phyloP scores from a whole-genome alignment of 2,888 invertebrate genomes.

The Thereva unica region DNA sequence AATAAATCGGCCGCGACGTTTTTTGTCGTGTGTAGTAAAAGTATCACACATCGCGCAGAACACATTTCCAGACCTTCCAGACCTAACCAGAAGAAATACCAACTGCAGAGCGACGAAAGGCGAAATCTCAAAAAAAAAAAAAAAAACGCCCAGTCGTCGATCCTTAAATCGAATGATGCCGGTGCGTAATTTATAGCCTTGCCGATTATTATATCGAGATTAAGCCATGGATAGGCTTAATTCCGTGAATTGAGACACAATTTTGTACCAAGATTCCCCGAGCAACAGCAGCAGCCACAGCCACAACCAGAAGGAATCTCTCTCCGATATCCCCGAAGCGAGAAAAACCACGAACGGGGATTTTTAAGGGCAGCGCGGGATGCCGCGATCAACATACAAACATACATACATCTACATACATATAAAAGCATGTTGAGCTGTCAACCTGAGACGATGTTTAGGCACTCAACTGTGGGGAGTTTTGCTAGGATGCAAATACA shows the following conservation, averaged over 20 bases:
- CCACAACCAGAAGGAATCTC: neutral
- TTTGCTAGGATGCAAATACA: conserved; percentile 28
- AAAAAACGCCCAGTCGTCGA: conserved; percentile 11
- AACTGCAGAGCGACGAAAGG: neutral
- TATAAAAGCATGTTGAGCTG: conserved; percentile 32
- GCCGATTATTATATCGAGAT: conserved; percentile 36
- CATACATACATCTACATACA: conserved; percentile 8
- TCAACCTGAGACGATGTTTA: conserved; percentile 29
- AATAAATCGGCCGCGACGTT: too few relatives aligned
- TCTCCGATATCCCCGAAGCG: neutral
- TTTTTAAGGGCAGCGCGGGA: too few relatives aligned
- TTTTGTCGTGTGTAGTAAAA: too few relatives aligned
- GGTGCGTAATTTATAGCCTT: conserved; percentile 38
- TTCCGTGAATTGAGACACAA: conserved; percentile 39
- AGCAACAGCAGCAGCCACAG: too few relatives aligned
- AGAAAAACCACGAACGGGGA: neutral
- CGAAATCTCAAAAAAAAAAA: neutral
- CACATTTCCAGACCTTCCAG: too few relatives aligned
- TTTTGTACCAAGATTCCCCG: neutral
- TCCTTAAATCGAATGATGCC: conserved; percentile 32
- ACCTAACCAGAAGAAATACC: too few relatives aligned
- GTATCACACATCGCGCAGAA: too few relatives aligned
- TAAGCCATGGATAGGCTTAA: conserved; percentile 35
- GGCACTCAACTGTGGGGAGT: conserved; percentile 14
- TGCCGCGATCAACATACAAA: neutral